Conservation (phyloP, 2,113 vertebrate species). For the Saccopteryx bilineata region DNA sequence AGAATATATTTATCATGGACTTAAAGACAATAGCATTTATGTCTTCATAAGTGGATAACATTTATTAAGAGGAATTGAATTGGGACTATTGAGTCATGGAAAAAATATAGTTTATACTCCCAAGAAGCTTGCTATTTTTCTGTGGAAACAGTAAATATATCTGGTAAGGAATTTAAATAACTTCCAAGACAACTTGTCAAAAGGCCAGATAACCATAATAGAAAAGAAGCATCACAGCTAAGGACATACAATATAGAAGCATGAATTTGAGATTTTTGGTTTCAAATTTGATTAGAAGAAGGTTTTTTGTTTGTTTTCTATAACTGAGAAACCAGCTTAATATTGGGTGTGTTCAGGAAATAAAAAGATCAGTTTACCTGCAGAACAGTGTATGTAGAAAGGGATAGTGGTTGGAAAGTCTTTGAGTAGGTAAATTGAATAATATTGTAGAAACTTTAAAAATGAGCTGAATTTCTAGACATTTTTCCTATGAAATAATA, state of each 20-base stretch:
- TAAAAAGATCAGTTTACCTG: neutral
- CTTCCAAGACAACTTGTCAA: neutral
- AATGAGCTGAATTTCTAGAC: neutral
- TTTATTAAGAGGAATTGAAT: slow-evolving; percentile 64
- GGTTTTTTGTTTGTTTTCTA: slow-evolving; percentile 1
- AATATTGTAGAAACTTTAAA: neutral
- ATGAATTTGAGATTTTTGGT: neutral
- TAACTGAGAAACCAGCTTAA: neutral
- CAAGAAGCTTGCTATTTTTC: slow-evolving; percentile 2
- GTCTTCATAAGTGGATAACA: slow-evolving; percentile 43
- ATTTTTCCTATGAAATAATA: neutral
- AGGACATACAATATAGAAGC: neutral
- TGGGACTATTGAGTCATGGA: slow-evolving; percentile 44
- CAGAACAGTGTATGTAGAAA: neutral
- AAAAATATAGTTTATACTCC: slow-evolving; percentile 18
- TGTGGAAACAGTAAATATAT: slow-evolving; percentile 34
- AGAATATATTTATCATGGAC: slow-evolving; percentile 51
- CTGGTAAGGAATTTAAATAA: slow-evolving; percentile 31
- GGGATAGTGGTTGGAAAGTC: neutral
- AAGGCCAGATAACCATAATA: neutral
- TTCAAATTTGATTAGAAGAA: slow-evolving; percentile 32
- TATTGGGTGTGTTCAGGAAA: neutral
- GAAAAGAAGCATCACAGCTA: slow-evolving; percentile 1
- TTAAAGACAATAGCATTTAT: slow-evolving; percentile 58
- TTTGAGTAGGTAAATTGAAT: neutral